Base-by-base conservation (phyloP, 2,888 invertebrate genomes). In the Psylliodes chrysocephalus region DNA sequence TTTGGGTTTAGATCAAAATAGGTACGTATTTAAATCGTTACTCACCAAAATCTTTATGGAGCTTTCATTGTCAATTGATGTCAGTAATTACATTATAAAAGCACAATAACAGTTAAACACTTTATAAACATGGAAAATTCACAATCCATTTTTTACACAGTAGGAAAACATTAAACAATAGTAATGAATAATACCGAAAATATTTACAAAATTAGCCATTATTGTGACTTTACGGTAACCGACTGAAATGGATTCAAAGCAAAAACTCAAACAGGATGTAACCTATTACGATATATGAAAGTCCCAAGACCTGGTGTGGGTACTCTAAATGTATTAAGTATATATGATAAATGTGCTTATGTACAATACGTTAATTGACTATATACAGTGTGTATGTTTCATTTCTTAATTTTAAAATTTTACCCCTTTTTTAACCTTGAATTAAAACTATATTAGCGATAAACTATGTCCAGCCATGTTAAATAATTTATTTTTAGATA, bases 241-340 rank as follows among this genome's bases (percentile, higher is more conserved):
- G 54, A 54, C 54, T 54, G 54, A 54, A 42, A 42, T 8, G 14
- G 54, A 54, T 38, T 54, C 54, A 54, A 54, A 54, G 54, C 54
- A 47, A 25, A 47, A 47, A 47, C 47, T 47, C 47, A 17, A 42
- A 54, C 54, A 54, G 54, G 54, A 54, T 54, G 42, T 54, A 42
- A 42, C 42, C 25, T 54, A 54, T 54, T 54, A 54, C 17, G 38
- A 53, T 40, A 33, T 54, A 54, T 54, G 54, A 54, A 19, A 54
- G 54, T 54, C 54, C 54, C 54, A 54, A 38, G 54, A 54, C 54
- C 54, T 54, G 54, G 54, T 54, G 38, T 54, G 54, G 17, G 54
- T 42, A 42, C 42, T 42, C 25, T 15, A 42, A 35, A 40, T 17
- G 14, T 25, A 42, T 12, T 35, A 35, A 35, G 10, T n/a, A n/a